These are phyloP conservation scores for Lethocerus indicus DNA, from an alignment of 1,140 invertebrate species.

Conservation along the genomic window DNA sequence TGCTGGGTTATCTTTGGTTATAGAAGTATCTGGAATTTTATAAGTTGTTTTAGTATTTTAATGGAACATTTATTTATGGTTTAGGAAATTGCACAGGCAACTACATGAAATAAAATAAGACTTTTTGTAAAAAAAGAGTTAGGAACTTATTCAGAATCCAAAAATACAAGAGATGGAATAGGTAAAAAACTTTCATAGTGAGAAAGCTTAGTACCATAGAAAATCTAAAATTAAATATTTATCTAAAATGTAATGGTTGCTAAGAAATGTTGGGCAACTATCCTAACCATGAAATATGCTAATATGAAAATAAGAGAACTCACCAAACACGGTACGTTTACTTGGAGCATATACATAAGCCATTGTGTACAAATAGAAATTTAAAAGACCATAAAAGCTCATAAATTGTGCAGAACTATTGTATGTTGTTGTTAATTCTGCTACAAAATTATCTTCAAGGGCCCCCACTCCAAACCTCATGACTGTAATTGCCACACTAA, in stretches of 20 bases:
- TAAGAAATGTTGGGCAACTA: too few relatives aligned
- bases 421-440: slow-evolving; percentile 69
- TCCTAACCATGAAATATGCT: too few relatives aligned
- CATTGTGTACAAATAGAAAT: slow-evolving; percentile 88
- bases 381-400: slow-evolving; percentile 86
- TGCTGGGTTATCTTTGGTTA: slow-evolving; percentile 91
- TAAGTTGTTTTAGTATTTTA: too few relatives aligned
- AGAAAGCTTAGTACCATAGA: too few relatives aligned
- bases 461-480: slow-evolving; percentile 74
- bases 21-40: slow-evolving; percentile 61
- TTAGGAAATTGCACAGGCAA: too few relatives aligned
- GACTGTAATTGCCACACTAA: slow-evolving; percentile 59
- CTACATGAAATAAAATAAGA: too few relatives aligned
- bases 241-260: too few relatives aligned
- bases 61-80: too few relatives aligned
- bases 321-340: slow-evolving; percentile 61
- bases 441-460: slow-evolving; percentile 85
- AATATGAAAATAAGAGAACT: slow-evolving; percentile 23
- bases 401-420: slow-evolving; percentile 86
- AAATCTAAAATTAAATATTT: too few relatives aligned
- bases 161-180: too few relatives aligned
- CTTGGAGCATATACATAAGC: slow-evolving; percentile 87
- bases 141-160: too few relatives aligned
- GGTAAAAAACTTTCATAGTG: too few relatives aligned
- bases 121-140: slow-evolving; percentile 8